A percentile compares a stretch with the other conserved stretches of the same genome.
These are phyloP conservation scores for Ivindomyrus marchei DNA, from an alignment of 2,113 vertebrate genomes.

Conservation along the genomic window DNA sequence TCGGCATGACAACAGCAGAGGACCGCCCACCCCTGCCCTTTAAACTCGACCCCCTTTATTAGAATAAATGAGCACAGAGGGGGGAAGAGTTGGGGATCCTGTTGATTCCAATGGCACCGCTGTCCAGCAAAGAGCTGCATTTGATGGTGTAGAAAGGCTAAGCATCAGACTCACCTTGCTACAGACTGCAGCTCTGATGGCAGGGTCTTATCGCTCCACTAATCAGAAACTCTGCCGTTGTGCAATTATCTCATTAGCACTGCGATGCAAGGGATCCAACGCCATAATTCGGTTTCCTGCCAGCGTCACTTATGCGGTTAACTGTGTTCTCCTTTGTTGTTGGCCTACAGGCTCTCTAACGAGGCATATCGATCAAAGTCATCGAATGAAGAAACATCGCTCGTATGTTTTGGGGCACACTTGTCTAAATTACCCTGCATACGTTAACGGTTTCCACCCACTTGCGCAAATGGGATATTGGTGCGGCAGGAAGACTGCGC, in stretches of 20 bases:
- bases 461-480: background rate
- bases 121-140: too few relatives aligned
- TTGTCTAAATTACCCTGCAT: background rate
- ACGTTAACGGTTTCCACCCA: background rate
- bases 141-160: background rate
- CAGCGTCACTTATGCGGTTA: background rate
- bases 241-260: background rate
- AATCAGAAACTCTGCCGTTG: background rate
- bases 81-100: background rate
- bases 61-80: background rate
- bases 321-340: background rate
- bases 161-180: background rate
- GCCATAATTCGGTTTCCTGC: background rate
- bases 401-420: background rate
- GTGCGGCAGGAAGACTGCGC: background rate
- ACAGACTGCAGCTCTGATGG: background rate
- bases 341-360: background rate
- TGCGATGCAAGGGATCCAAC: background rate
- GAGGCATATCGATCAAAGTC: background rate
- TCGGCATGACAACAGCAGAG: constrained; percentile 1
- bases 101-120: background rate
- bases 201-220: background rate
- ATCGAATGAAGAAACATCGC: background rate
- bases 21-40: background rate
- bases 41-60: background rate